Conservation (phyloP, 2,113 vertebrate genomes). For the Silurus glanis region DNA sequence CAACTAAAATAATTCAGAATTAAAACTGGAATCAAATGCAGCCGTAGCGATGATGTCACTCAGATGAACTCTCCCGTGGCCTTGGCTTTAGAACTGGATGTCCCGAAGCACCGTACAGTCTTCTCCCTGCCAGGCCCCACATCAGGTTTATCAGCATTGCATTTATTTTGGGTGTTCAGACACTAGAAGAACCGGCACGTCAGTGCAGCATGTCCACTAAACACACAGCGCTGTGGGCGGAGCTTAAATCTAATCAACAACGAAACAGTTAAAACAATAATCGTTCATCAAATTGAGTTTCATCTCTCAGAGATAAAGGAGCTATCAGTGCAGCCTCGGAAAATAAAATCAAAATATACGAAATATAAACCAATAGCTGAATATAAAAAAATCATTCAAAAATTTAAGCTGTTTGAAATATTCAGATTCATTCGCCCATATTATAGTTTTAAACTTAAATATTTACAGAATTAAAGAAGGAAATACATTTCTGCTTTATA, state of each 20-base stretch:
- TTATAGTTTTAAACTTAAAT: neutral
- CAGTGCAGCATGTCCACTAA: neutral
- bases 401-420: neutral
- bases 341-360: neutral
- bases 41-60: neutral
- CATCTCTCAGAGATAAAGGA: neutral
- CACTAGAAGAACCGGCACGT: neutral
- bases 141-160: neutral
- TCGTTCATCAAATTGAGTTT: too few species aligned
- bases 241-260: neutral
- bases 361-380: neutral
- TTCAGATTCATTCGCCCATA: neutral
- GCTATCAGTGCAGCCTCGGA: neutral
- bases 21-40: neutral
- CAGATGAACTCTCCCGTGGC: neutral
- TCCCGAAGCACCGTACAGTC: neutral
- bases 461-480: too few species aligned
- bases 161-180: neutral
- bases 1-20: neutral
- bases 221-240: neutral
- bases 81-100: neutral
- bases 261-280: neutral
- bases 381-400: neutral
- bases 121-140: neutral
- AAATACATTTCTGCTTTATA: too few species aligned